Evolutionary conservation across 1,140 invertebrate species (phyloP).

Genomic region (Eulimnadia texana): DNA sequence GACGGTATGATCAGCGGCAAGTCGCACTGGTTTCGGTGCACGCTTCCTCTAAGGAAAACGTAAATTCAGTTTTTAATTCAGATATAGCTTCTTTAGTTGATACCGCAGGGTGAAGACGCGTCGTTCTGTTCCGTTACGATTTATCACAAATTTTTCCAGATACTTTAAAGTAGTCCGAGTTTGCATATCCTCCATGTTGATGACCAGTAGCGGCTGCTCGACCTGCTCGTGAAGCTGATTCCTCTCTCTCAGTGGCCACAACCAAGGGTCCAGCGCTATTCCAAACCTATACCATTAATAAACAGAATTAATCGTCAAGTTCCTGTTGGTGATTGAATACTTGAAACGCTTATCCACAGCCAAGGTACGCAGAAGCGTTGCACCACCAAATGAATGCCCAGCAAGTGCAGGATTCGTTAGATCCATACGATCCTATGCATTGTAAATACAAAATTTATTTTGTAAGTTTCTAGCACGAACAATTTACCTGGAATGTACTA

Average conservation of each 20-base stretch:
- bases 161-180: slow-evolving; percentile 40
- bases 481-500: slow-evolving; percentile 14
- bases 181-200: slow-evolving; percentile 52
- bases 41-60: slow-evolving; percentile 29
- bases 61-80: neutral
- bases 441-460: neutral
- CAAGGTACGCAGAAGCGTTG: slow-evolving; percentile 40
- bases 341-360: slow-evolving; percentile 37
- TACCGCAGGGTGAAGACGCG: slow-evolving; percentile 22
- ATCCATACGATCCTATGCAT: slow-evolving; percentile 38
- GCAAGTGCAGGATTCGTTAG: slow-evolving; percentile 35
- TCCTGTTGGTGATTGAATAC: slow-evolving; percentile 26
- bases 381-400: slow-evolving; percentile 54
- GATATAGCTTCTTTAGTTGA: no score
- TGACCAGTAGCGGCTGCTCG: slow-evolving; percentile 41
- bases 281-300: slow-evolving; percentile 31
- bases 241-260: slow-evolving; percentile 46
- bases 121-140: slow-evolving; percentile 15
- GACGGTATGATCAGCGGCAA: slow-evolving; percentile 31
- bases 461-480: neutral
- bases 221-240: slow-evolving; percentile 31
- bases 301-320: neutral
- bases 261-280: slow-evolving; percentile 49
- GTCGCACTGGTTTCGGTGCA: slow-evolving; percentile 34
- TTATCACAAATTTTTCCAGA: slow-evolving; percentile 33